phyloP scores from a whole-genome alignment of 1,140 invertebrate species.

The Pararge aegeria region DNA sequence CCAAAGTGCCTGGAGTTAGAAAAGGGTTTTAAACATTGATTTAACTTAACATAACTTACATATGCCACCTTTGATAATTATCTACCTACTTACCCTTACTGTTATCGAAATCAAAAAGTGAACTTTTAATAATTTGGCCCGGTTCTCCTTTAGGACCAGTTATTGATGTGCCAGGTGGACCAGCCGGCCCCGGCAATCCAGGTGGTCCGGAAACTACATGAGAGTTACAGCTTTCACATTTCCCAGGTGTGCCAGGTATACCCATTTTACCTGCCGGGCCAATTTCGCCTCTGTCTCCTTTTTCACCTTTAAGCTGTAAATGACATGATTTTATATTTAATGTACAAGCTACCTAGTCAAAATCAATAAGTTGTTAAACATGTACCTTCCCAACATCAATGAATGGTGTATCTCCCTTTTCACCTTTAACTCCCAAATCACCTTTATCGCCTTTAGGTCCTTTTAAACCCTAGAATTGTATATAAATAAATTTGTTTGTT shows the following conservation, averaged over 20 bases:
- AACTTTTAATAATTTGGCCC: slow-evolving; percentile 33
- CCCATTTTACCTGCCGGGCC: slow-evolving; percentile 44
- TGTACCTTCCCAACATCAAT: slow-evolving; percentile 46
- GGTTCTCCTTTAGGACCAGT: slow-evolving; percentile 58
- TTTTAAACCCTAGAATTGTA: slow-evolving; percentile 18
- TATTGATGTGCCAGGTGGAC: slow-evolving; percentile 49
- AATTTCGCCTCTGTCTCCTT: slow-evolving; percentile 45
- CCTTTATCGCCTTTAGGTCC: slow-evolving; percentile 47
- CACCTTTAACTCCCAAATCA: slow-evolving; percentile 40
- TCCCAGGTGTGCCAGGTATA: slow-evolving; percentile 37
- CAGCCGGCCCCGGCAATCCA: slow-evolving; percentile 47
- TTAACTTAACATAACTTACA: too few species aligned
- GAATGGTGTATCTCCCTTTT: slow-evolving; percentile 39
- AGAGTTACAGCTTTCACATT: slow-evolving; percentile 25
- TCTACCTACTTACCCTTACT: too few species aligned
- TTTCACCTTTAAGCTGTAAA: slow-evolving; percentile 52
- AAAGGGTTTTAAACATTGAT: too few species aligned
- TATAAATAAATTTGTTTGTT: neutral
- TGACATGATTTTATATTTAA: neutral
- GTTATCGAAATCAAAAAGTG: slow-evolving; percentile 19
- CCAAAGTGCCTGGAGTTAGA: slow-evolving; percentile 23
- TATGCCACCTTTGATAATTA: too few species aligned
- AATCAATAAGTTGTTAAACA: slow-evolving; percentile 1
- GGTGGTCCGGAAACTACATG: slow-evolving; percentile 34
- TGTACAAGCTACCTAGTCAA: too few species aligned